These are phyloP conservation scores for Rhagophthalmus giganteus DNA, from an alignment of 2,888 invertebrate genomes.

Conservation along the genomic window DNA sequence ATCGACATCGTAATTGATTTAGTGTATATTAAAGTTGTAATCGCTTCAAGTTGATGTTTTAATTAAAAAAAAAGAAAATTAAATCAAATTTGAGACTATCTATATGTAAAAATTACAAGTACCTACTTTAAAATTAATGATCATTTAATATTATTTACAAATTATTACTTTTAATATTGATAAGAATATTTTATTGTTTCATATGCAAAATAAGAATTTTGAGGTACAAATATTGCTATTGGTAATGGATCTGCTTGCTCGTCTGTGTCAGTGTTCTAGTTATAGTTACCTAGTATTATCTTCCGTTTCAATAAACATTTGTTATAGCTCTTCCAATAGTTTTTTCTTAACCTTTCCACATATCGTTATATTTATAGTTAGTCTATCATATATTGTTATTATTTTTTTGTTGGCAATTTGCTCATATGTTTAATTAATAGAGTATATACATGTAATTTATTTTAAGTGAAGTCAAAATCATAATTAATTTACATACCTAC, in stretches of 20 bases:
- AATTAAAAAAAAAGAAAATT: too few species aligned
- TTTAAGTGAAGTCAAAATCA: too few species aligned
- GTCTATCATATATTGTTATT: slow-evolving; percentile 31
- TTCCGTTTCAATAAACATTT: slow-evolving; percentile 54
- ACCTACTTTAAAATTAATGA: too few species aligned
- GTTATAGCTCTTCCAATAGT: slow-evolving; percentile 53
- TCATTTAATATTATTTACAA: too few species aligned
- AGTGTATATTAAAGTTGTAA: too few species aligned
- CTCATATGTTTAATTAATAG: slow-evolving; percentile 34
- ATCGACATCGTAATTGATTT: too few species aligned
- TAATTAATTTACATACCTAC: too few species aligned
- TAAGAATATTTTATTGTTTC: too few species aligned
- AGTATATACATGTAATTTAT: slow-evolving; percentile 34
- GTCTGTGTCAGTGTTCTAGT: slow-evolving; percentile 47
- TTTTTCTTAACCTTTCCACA: slow-evolving; percentile 50
- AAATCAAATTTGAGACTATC: too few species aligned
- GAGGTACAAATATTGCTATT: slow-evolving; percentile 20
- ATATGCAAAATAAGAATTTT: slow-evolving; percentile 6
- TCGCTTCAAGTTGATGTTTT: too few species aligned
- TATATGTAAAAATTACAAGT: too few species aligned
- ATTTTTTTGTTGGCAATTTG: slow-evolving; percentile 28
- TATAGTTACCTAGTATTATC: slow-evolving; percentile 49
- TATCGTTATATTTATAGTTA: slow-evolving; percentile 46
- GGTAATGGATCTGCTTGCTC: slow-evolving; percentile 22
- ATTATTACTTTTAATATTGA: too few species aligned